phyloP scores from a whole-genome alignment of 23 tunicate genomes.

The Botrylloides violaceus region DNA sequence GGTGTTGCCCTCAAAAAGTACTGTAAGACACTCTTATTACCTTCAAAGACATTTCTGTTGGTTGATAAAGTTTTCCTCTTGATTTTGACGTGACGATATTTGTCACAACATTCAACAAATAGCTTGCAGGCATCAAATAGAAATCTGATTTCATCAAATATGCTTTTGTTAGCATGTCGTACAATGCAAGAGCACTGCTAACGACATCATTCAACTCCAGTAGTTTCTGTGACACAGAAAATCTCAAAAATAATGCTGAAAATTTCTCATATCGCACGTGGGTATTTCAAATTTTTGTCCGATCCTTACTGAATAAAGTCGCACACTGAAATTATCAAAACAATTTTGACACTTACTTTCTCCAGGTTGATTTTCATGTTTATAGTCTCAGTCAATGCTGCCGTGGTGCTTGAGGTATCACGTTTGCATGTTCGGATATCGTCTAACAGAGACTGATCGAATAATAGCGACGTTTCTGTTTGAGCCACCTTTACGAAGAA shows the following conservation, averaged over 20 bases:
- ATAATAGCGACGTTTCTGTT: constrained; percentile 27
- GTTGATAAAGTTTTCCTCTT: constrained; percentile 21
- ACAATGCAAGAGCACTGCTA: not conserved
- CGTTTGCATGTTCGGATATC: constrained; percentile 44
- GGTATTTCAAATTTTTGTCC: too few relatives aligned
- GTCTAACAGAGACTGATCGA: constrained; percentile 13
- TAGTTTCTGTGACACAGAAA: not conserved
- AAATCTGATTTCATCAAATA: constrained; percentile 28
- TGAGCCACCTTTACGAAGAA: constrained; percentile 39
- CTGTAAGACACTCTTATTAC: too few relatives aligned
- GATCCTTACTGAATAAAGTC: too few relatives aligned
- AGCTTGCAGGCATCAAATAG: constrained; percentile 39
- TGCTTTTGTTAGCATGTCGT: not conserved
- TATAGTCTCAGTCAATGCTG: constrained; percentile 48
- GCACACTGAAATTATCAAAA: too few relatives aligned
- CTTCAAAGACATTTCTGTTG: constrained; percentile 1
- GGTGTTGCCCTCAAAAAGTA: not conserved
- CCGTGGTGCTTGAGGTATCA: constrained; percentile 19
- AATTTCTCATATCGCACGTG: too few relatives aligned
- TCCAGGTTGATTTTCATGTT: constrained; percentile 53
- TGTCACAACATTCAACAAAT: constrained; percentile 29
- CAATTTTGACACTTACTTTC: constrained; percentile 28
- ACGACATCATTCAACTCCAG: not conserved
- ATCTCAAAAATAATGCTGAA: not conserved
- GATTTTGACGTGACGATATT: constrained; percentile 22